phyloP scores from a whole-genome alignment of 2,113 vertebrate genomes.

The Anser brachyrhynchus region DNA sequence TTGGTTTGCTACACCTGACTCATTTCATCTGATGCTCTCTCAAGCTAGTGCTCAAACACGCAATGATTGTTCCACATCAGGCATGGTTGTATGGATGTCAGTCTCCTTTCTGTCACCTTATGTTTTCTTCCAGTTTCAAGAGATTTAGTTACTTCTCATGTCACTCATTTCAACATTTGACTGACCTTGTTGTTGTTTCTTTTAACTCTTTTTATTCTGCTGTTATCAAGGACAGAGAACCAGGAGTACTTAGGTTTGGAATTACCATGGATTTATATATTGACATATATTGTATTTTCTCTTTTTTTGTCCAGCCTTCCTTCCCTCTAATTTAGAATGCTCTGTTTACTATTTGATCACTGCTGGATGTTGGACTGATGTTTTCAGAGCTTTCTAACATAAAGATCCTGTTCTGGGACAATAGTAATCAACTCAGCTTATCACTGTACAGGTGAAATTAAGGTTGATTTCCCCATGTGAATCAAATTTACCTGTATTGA shows the following conservation, averaged over 20 bases:
- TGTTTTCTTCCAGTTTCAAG: not conserved
- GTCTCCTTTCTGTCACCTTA: not conserved
- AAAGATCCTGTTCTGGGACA: not conserved
- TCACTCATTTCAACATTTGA: not conserved
- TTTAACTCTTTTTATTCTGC: not conserved
- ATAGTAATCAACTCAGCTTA: not conserved
- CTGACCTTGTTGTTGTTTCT: not conserved
- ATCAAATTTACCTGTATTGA: not conserved
- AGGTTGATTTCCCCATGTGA: not conserved
- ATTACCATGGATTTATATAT: not conserved
- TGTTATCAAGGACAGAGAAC: not conserved
- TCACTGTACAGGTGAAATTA: not conserved
- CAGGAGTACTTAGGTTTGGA: not conserved
- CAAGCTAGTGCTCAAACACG: not conserved
- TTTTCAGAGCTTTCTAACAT: not conserved
- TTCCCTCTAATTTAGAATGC: not conserved
- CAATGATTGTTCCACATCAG: not conserved
- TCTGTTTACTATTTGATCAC: not conserved
- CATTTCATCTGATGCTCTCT: not conserved
- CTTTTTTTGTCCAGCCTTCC: not conserved
- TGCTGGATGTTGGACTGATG: not conserved
- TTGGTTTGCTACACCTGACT: not conserved
- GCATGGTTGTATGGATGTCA: not conserved
- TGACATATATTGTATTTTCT: not conserved
- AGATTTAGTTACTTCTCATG: not conserved